phyloP scores from a whole-genome alignment of 2,888 invertebrate species.

The Luffia ferchaultella region DNA sequence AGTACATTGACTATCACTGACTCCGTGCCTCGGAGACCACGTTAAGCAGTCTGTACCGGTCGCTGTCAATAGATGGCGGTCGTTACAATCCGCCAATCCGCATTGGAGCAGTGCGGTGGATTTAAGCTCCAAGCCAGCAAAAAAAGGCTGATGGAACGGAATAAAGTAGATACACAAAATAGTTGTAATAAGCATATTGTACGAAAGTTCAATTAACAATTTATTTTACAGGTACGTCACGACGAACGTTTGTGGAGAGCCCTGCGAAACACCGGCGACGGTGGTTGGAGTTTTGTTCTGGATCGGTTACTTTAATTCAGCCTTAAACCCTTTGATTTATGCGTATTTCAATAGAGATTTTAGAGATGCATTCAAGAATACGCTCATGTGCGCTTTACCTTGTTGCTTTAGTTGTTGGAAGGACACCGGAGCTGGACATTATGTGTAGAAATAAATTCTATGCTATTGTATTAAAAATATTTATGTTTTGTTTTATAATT shows the following conservation, averaged over 20 bases:
- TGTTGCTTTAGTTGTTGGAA: constrained; percentile 82
- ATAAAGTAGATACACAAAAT: too few species aligned
- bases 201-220: too few species aligned
- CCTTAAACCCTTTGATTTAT: constrained; percentile 93
- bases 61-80: too few species aligned
- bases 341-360: constrained; percentile 97
- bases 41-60: too few species aligned
- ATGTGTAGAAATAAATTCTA: constrained; percentile 44
- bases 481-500: neutral
- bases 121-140: too few species aligned
- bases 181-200: too few species aligned
- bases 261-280: constrained; percentile 83
- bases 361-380: constrained; percentile 94
- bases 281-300: constrained; percentile 93
- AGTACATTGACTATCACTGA: too few species aligned
- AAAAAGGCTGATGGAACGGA: too few species aligned
- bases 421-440: constrained; percentile 66
- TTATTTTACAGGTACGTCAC: constrained; percentile 77
- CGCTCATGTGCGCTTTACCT: constrained; percentile 84
- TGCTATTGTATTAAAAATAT: neutral
- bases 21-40: too few species aligned
- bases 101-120: too few species aligned
- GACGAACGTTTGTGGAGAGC: constrained; percentile 81
- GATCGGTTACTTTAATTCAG: constrained; percentile 98
- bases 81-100: too few species aligned